phyloP scores from a whole-genome alignment of 2,888 invertebrate species.

The Orgyia antiqua region DNA sequence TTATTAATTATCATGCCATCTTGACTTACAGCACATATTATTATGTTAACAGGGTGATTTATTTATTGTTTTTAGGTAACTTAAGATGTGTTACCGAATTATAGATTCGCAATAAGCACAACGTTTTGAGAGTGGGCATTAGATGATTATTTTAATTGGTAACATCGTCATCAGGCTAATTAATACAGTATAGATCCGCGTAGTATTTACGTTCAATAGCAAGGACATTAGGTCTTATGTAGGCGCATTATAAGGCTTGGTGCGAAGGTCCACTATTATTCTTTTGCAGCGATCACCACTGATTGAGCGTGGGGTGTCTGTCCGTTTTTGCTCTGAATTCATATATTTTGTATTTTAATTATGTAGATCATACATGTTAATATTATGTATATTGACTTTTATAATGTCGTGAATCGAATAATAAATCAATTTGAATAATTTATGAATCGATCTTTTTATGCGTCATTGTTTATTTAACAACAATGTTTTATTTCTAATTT shows the following conservation, averaged over 20 bases:
- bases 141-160: no score
- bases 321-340: conserved; percentile 17
- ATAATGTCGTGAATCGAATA: conserved; percentile 13
- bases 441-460: conserved; percentile 6
- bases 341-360: conserved; percentile 19
- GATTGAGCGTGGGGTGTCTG: conserved; percentile 30
- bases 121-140: no score
- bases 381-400: conserved; percentile 16
- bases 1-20: no score
- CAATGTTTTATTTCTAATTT: no score
- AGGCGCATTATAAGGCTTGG: conserved; percentile 41
- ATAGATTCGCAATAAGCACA: no score
- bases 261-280: conserved; percentile 41
- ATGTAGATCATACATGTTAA: conserved; percentile 6
- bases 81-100: no score
- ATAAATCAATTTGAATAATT: conserved; percentile 9
- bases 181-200: not conserved
- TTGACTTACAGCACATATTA: no score
- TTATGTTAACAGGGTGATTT: no score
- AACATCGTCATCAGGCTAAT: no score
- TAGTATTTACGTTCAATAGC: conserved; percentile 7
- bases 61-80: no score
- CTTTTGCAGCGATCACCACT: conserved; percentile 30
- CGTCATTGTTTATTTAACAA: not conserved
- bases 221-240: conserved; percentile 41